Evolutionary conservation across 2,797 vertebrate species (phyloP), one percentile per base, ranked within the genome.

Genomic region (Pseudopleuronectes americanus): DNA sequence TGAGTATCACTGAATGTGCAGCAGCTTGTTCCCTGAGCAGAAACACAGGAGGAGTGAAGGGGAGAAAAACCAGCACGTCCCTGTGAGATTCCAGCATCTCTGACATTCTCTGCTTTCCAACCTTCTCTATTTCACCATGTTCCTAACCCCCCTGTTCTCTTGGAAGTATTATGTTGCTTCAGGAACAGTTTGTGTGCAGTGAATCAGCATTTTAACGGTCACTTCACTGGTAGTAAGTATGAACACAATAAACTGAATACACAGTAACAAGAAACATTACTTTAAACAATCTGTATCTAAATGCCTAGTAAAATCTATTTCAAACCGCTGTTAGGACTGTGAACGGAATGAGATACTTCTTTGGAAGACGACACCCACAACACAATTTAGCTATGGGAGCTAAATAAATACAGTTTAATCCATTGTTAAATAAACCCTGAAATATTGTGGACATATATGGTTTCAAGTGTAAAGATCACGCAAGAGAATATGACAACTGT

Each of bases 51-150:
- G 57, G 22, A 10, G 41, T 2, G 61, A 59, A 38, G 57, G 71
- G 57, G 65, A 47, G 79, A 83, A 19, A 19, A 31, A 73, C 23
- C 92, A 60, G 43, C 93, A 92, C 12, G 21, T 49, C 64, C 22
- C 10, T 85, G 94, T 51, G 72, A 95, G 72, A 95, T 95, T 95
- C 93, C 91, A 84, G 67, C n/a, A 79, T 48, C 55, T 71, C 71
- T 22, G 26, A 12, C 60, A 64, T 57, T 59, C 33, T 71, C 36
- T 41, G 9, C 56, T 83, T 36, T 59, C 24, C 31, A 57, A n/a
- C 33, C 36, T 22, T 53, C 21, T 72, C 58, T 9, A 3, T 31
- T 51, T 71, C 19, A 33, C 21, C 22, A 0, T 28, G 53, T 24
- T 66, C 16, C 24, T 17, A 19, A 33, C 48, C n/a, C 23, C 31